Conservation (phyloP, 1,140 invertebrate genomes). For the Aphidius gifuensis region DNA sequence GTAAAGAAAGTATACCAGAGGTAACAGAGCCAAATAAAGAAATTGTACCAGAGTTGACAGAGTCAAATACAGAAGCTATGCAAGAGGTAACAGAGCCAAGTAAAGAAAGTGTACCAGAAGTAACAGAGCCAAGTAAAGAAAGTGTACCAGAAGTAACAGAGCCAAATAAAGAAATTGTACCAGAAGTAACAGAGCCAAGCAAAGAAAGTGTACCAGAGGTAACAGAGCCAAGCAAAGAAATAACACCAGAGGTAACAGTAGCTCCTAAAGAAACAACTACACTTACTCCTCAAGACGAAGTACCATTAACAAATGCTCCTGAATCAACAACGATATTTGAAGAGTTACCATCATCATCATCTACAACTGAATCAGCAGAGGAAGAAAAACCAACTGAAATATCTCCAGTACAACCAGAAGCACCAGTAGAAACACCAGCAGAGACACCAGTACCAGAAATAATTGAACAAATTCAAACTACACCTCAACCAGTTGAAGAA, state of each 20-base stretch:
- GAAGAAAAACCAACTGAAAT: slow-evolving; percentile 8
- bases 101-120: neutral
- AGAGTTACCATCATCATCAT: slow-evolving; percentile 11
- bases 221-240: slow-evolving; percentile 15
- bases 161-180: slow-evolving; percentile 13
- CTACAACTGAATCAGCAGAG: slow-evolving; percentile 10
- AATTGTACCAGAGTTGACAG: neutral
- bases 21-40: slow-evolving; percentile 17
- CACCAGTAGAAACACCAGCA: neutral
- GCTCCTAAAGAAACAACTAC: slow-evolving; percentile 19
- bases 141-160: neutral
- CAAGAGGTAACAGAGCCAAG: neutral
- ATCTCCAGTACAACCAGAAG: neutral
- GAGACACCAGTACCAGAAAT: slow-evolving; percentile 2
- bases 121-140: neutral
- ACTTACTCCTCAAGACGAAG: slow-evolving; percentile 33
- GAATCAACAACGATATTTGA: slow-evolving; percentile 24
- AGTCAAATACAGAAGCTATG: neutral
- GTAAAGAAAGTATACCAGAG: neutral
- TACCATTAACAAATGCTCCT: neutral
- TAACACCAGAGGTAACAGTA: slow-evolving; percentile 6
- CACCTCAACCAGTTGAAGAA: slow-evolving; percentile 1
- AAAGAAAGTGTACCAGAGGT: slow-evolving; percentile 10
- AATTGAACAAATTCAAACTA: neutral
- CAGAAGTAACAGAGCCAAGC: slow-evolving; percentile 12